A percentile compares a stretch with the other conserved stretches of the same genome.
phyloP scores from a whole-genome alignment of 2,888 invertebrate genomes.

The Hetaerina titia region DNA sequence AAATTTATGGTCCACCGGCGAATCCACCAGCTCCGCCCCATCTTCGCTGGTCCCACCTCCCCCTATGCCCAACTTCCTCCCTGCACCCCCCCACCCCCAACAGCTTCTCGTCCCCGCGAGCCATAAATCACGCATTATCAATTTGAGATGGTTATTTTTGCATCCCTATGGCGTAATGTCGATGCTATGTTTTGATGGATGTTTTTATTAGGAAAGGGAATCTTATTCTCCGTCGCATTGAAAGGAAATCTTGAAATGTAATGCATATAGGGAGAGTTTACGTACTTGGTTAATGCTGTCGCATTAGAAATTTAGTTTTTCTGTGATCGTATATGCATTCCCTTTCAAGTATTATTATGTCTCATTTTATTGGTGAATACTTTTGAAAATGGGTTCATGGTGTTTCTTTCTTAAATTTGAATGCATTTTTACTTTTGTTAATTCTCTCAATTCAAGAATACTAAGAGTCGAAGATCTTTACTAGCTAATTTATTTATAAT shows the following conservation, averaged over 20 bases:
- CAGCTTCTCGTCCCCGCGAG: background rate
- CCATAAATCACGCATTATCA: constrained; percentile 22
- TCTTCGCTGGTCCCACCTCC: background rate
- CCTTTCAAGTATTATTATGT: no score
- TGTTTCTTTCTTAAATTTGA: background rate
- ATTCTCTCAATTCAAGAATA: background rate
- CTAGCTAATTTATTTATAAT: no score
- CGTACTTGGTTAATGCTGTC: background rate
- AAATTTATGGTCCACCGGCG: constrained; percentile 25
- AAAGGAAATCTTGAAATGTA: background rate
- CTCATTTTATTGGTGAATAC: no score
- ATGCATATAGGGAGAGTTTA: background rate
- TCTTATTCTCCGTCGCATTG: background rate
- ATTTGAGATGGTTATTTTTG: constrained; percentile 32
- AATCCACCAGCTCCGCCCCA: background rate
- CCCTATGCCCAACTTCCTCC: background rate
- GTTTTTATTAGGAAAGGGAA: background rate
- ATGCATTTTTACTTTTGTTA: background rate
- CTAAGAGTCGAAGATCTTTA: no score
- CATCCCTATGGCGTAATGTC: background rate
- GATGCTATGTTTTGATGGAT: background rate
- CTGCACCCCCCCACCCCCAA: background rate
- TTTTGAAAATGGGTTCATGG: no score
- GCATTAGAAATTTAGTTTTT: background rate
- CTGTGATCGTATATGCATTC: background rate